A percentile compares a stretch with the other conserved stretches of the same genome.
Evolutionary conservation across 1,140 invertebrate genomes (phyloP).

Genomic region (Drosophila arawakana): DNA sequence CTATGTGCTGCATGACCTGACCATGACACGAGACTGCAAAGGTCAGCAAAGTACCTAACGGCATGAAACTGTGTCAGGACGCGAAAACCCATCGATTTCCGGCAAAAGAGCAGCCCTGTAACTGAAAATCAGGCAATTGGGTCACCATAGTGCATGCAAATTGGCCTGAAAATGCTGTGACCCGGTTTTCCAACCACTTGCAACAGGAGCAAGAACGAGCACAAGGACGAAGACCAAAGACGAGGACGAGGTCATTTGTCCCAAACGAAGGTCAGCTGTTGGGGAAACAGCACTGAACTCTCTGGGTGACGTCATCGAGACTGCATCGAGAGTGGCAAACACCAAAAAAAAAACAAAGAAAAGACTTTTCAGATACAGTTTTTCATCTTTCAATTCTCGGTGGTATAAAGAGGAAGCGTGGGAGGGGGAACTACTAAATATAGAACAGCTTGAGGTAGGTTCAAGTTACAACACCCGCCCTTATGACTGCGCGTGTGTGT

Average conservation of each 20-base stretch:
- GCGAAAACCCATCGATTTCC: slow-evolving; percentile 2
- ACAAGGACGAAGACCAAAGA: not conserved
- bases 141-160: slow-evolving; percentile 50
- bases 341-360: not conserved
- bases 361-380: slow-evolving; percentile 1
- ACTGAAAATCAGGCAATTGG: slow-evolving; percentile 35
- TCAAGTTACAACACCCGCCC: slow-evolving; percentile 60
- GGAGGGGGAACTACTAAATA: slow-evolving; percentile 61
- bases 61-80: slow-evolving; percentile 18
- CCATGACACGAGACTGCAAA: slow-evolving; percentile 34
- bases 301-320: not conserved
- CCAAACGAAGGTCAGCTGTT: slow-evolving; percentile 1
- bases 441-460: slow-evolving; percentile 80
- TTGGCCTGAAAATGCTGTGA: slow-evolving; percentile 35
- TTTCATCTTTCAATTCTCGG: slow-evolving; percentile 19
- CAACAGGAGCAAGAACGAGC: not conserved
- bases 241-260: slow-evolving; percentile 12
- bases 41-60: not conserved
- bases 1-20: slow-evolving; percentile 21
- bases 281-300: not conserved
- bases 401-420: not conserved
- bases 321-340: not conserved
- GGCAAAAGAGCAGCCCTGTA: slow-evolving; percentile 7
- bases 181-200: slow-evolving; percentile 31
- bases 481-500: slow-evolving; percentile 37